These are phyloP conservation scores for Urocynchramus pylzowi DNA, from an alignment of 2,113 vertebrate species.

Conservation along the genomic window DNA sequence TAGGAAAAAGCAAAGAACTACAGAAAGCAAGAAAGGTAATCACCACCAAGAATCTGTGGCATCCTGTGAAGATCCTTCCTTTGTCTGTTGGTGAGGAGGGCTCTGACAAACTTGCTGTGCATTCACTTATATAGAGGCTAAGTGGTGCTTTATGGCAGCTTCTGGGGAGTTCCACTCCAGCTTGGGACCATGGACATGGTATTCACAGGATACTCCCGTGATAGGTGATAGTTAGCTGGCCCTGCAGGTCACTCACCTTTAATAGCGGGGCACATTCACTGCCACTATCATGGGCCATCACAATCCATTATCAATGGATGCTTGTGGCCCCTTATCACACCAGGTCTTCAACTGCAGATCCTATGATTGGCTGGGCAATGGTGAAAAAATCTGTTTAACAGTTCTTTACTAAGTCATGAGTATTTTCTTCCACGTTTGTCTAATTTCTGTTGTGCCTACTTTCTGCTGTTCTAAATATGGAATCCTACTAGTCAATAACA, in stretches of 20 bases:
- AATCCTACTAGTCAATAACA: background rate
- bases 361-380: background rate
- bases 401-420: background rate
- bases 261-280: no score
- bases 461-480: background rate
- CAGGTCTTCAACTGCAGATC: background rate
- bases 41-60: background rate
- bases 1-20: background rate
- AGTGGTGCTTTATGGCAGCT: background rate
- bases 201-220: fast-evolving
- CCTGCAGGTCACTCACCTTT: background rate
- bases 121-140: no score
- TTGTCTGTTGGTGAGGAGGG: fast-evolving
- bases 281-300: background rate
- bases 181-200: background rate
- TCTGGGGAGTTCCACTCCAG: background rate
- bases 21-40: background rate
- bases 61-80: fast-evolving
- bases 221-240: background rate
- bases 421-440: background rate
- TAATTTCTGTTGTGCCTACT: background rate
- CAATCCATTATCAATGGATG: background rate
- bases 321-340: background rate
- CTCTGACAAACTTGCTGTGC: background rate
- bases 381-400: background rate